Evolutionary conservation across 2,797 vertebrate genomes (phyloP), one percentile per base, ranked within the genome.

Genomic region (Propithecus deckenii): DNA sequence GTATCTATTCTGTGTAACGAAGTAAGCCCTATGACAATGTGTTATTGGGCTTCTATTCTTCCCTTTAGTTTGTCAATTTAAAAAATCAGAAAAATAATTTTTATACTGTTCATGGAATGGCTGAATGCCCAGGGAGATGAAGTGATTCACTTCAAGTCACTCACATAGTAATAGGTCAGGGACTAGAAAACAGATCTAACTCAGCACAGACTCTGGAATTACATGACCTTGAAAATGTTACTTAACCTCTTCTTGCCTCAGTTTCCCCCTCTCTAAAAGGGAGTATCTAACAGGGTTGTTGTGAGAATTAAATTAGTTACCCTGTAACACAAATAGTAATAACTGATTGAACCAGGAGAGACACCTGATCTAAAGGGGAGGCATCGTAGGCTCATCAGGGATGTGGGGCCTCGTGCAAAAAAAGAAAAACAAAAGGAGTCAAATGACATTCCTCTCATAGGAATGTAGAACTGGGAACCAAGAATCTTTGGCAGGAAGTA

Each of bases 261-360:
- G 20, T 72, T 88, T 20, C 15, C 32, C 12, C 3, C 17, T 75
- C 52, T 80, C 38, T 65, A 86, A 95, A 93, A 72, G 5, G 57
- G n/a, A 57, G 22, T 61, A 63, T n/a, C 23, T 65, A 85, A 76
- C 11, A 89, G 43, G 30, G 38, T 50, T 97, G 7, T 69, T 75
- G 25, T 89, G 30, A 91, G 61, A 85, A 88, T 78, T 75, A 57
- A 90, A 55, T 83, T 86, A 83, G 69, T 89, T 85, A 59, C 18
- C 28, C 65, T 35, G 78, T 57, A 71, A 91, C n/a, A 76, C 71
- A 92, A 88, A 92, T 11, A 92, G 35, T 87, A 92, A 59, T 8
- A 81, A 18, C 18, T 83, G 43, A 84, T 38, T 88, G 23, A 95
- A 94, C 46, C 41, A 30, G 30, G 18, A 12, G 17, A 94, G 65